Base-by-base conservation (phyloP, 2,797 vertebrate species). In the Gymnodraco acuticeps region DNA sequence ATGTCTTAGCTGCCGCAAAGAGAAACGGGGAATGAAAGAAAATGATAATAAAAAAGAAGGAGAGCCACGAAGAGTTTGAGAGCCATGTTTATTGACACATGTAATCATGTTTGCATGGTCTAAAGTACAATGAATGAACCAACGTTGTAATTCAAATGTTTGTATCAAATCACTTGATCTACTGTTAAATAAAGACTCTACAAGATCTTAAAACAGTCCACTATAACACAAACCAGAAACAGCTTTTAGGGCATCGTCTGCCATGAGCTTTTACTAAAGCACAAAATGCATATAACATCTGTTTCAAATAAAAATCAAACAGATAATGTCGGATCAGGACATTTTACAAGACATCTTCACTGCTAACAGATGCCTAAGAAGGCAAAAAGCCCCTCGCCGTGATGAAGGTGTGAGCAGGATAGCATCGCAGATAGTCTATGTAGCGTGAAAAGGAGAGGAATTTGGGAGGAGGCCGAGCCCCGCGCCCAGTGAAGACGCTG, bases 371-470 rank as follows among this genome's bases (percentile, higher is more conserved):
- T n/a, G 47, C 42, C 17, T 51, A 6, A 47, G 6, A 51, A n/a
- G 20, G 14, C 14, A 45, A 68, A 69, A 73, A 56, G 63, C 61
- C 63, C 47, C 48, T 47, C 23, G 65, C 31, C 6, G 66, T 59
- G 82, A 80, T 55, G 33, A 72, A 79, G 50, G 59, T 62, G 70
- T 19, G 52, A 81, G 60, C 47, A 64, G 66, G 69, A 89, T 56
- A 75, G 72, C 69, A 80, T 76, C 68, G 64, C 60, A 75, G 58
- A 80, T 81, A 70, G 86, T 83, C 48, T 78, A 70, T 64, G 42
- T 47, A 75, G 78, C 52, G 45, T 83, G 85, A 88, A 83, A 65
- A 82, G 64, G 73, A 43, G 72, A 85, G 81, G 90, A 88, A 89
- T 90, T 85, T 79, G 72, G 61, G 60, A 64, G 64, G 62, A 77